A percentile compares a stretch with the other conserved stretches of the same genome.
phyloP scores from a whole-genome alignment of 2,113 vertebrate species.

The Dascyllus trimaculatus region DNA sequence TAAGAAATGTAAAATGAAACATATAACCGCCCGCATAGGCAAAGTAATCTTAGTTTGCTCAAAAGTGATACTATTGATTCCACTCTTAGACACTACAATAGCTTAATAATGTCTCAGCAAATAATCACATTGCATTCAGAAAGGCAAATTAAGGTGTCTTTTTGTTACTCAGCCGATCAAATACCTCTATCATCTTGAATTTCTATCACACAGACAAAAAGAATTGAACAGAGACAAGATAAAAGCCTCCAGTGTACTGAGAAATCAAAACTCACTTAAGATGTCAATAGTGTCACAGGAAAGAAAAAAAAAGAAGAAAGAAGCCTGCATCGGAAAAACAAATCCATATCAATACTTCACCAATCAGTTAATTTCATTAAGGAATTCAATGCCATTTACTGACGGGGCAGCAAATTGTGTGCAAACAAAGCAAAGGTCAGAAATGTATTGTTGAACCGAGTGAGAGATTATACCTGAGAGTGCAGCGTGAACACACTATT shows the following conservation, averaged over 20 bases:
- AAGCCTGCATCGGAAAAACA: slow-evolving; percentile 69
- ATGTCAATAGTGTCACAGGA: slow-evolving; percentile 82
- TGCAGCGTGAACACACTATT: slow-evolving; percentile 17
- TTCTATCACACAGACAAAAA: slow-evolving; percentile 56
- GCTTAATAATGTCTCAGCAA: slow-evolving; percentile 42
- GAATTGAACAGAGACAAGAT: slow-evolving; percentile 67
- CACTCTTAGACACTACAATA: slow-evolving; percentile 21
- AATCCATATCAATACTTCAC: slow-evolving; percentile 77
- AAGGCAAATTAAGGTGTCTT: slow-evolving; percentile 49
- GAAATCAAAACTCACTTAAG: slow-evolving; percentile 81
- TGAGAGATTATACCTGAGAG: slow-evolving; percentile 36
- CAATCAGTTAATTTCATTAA: slow-evolving; percentile 85
- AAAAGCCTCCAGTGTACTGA: slow-evolving; percentile 71
- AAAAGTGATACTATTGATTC: slow-evolving; percentile 46
- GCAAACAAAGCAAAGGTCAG: slow-evolving; percentile 83
- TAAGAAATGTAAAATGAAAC: neutral
- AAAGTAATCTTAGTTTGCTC: slow-evolving; percentile 17
- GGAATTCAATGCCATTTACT: slow-evolving; percentile 75
- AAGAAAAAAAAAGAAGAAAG: slow-evolving; percentile 41
- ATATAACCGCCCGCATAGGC: neutral
- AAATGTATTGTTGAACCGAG: slow-evolving; percentile 59
- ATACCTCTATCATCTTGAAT: slow-evolving; percentile 55
- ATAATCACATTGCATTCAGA: slow-evolving; percentile 66
- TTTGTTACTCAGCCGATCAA: slow-evolving; percentile 53
- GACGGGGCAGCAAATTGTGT: slow-evolving; percentile 73